Percentiles rank a stretch among this genome's conserved stretches.
Evolutionary conservation across 2,888 invertebrate genomes (phyloP).

Genomic region (Lacanobia wlatinum): DNA sequence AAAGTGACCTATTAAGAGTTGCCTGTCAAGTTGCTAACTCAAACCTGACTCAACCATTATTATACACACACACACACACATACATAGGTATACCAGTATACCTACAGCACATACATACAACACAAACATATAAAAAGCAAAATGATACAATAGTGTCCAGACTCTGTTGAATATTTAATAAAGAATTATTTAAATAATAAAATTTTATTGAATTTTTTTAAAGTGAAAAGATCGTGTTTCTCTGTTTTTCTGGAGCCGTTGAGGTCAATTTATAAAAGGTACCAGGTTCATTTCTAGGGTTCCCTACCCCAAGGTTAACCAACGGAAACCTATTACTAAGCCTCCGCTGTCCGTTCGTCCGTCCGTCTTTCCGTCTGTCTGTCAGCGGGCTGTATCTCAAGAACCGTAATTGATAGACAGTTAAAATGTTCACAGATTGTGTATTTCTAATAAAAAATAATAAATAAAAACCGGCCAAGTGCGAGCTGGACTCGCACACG

Average conservation of each 20-base stretch:
- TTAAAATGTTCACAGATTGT: no score
- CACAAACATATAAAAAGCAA: conserved; percentile 30
- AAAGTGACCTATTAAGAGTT: conserved; percentile 7
- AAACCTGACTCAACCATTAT: conserved; percentile 61
- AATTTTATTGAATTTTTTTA: not conserved
- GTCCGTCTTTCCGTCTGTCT: no score
- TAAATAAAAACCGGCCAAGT: no score
- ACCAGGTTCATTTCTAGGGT: conserved; percentile 8
- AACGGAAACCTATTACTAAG: no score
- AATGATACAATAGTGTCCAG: conserved; percentile 53
- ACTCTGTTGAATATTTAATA: conserved; percentile 27
- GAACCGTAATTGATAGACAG: no score
- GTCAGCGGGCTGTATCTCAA: no score
- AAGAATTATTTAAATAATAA: not conserved
- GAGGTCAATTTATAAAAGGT: conserved; percentile 43
- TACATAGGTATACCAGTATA: not conserved
- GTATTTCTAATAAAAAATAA: no score
- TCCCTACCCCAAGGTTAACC: no score
- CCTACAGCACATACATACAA: conserved; percentile 1
- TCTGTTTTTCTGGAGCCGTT: conserved; percentile 4
- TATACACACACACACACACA: conserved; percentile 22
- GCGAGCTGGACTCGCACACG: no score
- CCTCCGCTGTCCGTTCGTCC: no score
- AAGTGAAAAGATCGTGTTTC: conserved; percentile 41
- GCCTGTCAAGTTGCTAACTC: conserved; percentile 33